These are phyloP conservation scores for Anolis apletophallus DNA, from an alignment of 2,797 vertebrate genomes.

Conservation along the genomic window DNA sequence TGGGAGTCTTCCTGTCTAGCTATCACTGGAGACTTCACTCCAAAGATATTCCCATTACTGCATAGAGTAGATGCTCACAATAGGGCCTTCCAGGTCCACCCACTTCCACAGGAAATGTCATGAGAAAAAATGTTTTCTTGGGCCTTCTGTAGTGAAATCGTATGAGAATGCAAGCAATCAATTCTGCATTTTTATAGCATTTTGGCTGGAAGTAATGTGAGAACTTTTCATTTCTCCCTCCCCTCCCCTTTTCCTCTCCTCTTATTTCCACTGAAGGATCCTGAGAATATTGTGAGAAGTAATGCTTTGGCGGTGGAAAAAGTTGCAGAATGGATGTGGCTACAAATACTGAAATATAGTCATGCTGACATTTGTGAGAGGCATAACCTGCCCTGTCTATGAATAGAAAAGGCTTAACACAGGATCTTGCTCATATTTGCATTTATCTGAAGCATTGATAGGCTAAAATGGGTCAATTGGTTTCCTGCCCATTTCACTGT, in stretches of 20 bases:
- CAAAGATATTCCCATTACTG: slow-evolving; percentile 67
- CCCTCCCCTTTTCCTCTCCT: slow-evolving; percentile 58
- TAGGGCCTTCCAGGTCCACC: slow-evolving; percentile 61
- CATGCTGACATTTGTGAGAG: slow-evolving; percentile 43
- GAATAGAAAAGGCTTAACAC: slow-evolving; percentile 49
- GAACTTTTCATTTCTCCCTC: slow-evolving; percentile 58
- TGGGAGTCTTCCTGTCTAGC: background rate
- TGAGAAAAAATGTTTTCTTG: slow-evolving; percentile 75
- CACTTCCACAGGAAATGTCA: slow-evolving; percentile 75
- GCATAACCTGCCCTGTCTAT: slow-evolving; percentile 47
- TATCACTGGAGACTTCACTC: slow-evolving; percentile 66
- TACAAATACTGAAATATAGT: slow-evolving; percentile 49
- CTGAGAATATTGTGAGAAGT: slow-evolving; percentile 66
- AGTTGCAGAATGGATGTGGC: slow-evolving; percentile 48
- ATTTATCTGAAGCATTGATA: slow-evolving; percentile 56
- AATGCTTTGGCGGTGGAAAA: slow-evolving; percentile 58
- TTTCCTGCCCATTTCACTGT: slow-evolving; percentile 57
- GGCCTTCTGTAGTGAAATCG: slow-evolving; percentile 65
- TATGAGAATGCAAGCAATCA: slow-evolving; percentile 69
- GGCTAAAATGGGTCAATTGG: slow-evolving; percentile 49
- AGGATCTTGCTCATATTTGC: slow-evolving; percentile 46
- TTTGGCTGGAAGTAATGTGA: slow-evolving; percentile 75
- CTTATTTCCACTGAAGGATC: slow-evolving; percentile 71
- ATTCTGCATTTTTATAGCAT: slow-evolving; percentile 70
- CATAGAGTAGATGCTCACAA: slow-evolving; percentile 17